Percentiles rank a stretch among this genome's conserved stretches.
These are phyloP conservation scores for Hydropsyche betteni DNA, from an alignment of 2,888 invertebrate species.

Conservation along the genomic window DNA sequence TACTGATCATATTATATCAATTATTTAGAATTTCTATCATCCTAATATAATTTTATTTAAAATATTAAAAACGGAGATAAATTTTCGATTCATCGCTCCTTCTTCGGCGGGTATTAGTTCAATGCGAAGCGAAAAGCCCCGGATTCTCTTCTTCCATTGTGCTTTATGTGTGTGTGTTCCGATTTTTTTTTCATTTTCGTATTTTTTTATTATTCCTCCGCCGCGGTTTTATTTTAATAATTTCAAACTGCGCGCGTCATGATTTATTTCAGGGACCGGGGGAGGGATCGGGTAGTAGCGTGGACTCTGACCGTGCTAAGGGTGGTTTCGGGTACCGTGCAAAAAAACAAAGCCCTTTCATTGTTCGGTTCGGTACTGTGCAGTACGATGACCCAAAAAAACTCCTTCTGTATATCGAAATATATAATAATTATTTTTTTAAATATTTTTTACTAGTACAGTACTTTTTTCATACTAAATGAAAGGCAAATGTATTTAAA, in stretches of 20 bases:
- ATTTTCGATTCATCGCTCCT: too few relatives aligned
- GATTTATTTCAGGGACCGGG: slow-evolving; percentile 45
- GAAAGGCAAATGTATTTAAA: too few relatives aligned
- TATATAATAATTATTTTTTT: too few relatives aligned
- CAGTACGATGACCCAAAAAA: slow-evolving; percentile 17
- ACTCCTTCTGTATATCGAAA: background rate
- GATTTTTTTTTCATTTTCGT: slow-evolving; percentile 46
- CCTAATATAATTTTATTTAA: too few relatives aligned
- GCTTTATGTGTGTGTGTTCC: slow-evolving; percentile 32
- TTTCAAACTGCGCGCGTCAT: slow-evolving; percentile 51
- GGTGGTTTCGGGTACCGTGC: slow-evolving; percentile 24
- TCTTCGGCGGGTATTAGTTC: slow-evolving; percentile 42
- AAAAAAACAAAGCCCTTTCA: slow-evolving; percentile 49
- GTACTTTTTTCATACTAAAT: too few relatives aligned
- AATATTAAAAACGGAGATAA: too few relatives aligned
- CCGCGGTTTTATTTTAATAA: slow-evolving; percentile 51
- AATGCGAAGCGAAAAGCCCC: slow-evolving; percentile 37
- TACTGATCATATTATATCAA: too few relatives aligned
- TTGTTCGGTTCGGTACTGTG: slow-evolving; percentile 42
- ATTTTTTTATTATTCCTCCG: slow-evolving; percentile 41
- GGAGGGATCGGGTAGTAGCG: background rate
- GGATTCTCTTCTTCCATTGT: slow-evolving; percentile 29
- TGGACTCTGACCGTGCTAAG: background rate
- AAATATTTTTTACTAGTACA: too few relatives aligned
- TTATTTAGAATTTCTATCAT: too few relatives aligned